Percentiles rank a stretch among this genome's conserved stretches.
phyloP scores from a whole-genome alignment of 2,113 vertebrate genomes.

The Colinus virginianus region DNA sequence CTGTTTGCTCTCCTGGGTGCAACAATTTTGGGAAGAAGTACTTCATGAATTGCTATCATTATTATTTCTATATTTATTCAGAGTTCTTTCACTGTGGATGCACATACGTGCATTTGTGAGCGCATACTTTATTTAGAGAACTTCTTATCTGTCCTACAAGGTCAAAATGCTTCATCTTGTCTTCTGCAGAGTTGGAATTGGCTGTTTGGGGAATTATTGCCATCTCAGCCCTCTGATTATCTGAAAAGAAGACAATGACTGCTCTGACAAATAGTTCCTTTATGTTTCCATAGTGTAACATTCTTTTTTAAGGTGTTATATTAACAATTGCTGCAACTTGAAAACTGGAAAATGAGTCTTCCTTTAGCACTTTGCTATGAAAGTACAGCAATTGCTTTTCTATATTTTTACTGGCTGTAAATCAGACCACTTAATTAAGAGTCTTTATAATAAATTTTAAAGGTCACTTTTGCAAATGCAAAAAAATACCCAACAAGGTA shows the following conservation, averaged over 20 bases:
- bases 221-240: background rate
- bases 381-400: background rate
- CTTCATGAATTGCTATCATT: too few relatives aligned
- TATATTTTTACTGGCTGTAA: background rate
- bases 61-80: too few relatives aligned
- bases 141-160: background rate
- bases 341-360: background rate
- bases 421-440: conserved; percentile 17
- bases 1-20: too few relatives aligned
- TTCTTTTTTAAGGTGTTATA: background rate
- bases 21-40: too few relatives aligned
- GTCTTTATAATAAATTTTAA: conserved; percentile 9
- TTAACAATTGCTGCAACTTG: conserved; percentile 2
- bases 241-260: background rate
- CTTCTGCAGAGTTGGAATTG: background rate
- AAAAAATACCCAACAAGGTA: background rate
- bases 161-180: background rate
- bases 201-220: background rate
- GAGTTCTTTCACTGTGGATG: too few relatives aligned
- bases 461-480: conserved; percentile 14
- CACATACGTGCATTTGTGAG: background rate
- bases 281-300: conserved; percentile 3
- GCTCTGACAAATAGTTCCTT: background rate
- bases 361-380: background rate
- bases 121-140: background rate